A percentile compares a stretch with the other conserved stretches of the same genome.
Conservation (phyloP, 2,888 invertebrate species). For the Drosophila maculinotata region DNA sequence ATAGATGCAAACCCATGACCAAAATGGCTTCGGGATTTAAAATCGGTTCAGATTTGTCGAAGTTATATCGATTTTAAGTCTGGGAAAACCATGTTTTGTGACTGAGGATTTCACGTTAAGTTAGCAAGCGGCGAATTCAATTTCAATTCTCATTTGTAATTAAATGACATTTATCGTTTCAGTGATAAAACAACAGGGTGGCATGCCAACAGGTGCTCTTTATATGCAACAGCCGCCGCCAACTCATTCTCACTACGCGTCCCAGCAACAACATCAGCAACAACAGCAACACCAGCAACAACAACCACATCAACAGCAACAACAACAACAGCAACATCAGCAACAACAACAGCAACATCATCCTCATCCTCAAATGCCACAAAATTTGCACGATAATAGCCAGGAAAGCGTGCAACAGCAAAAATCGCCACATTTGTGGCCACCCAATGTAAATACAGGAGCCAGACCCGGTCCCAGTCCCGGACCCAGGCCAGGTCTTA, state of each 20-base stretch:
- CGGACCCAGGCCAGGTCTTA: neutral
- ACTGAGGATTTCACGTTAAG: no score
- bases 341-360: conserved; percentile 24
- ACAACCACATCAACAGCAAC: conserved; percentile 22
- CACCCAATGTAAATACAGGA: conserved; percentile 35
- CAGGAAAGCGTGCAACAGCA: conserved; percentile 48
- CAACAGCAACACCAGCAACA: conserved; percentile 48
- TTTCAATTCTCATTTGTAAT: no score
- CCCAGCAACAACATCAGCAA: conserved; percentile 79
- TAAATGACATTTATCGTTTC: conserved; percentile 83
- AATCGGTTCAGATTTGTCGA: no score
- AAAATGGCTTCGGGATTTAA: no score
- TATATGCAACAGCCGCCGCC: conserved; percentile 71
- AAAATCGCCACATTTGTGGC: conserved; percentile 65
- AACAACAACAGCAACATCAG: conserved; percentile 75
- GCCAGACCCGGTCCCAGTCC: neutral
- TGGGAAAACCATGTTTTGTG: no score
- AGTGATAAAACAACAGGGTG: conserved; percentile 91
- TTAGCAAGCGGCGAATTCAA: no score
- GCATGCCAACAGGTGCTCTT: conserved; percentile 79
- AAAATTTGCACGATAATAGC: conserved; percentile 40
- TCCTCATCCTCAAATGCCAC: conserved; percentile 7
- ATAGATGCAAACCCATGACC: no score
- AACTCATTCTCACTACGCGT: conserved; percentile 62
- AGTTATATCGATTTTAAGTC: no score